Conservation (phyloP, 2,113 vertebrate genomes). For the Solenodon paradoxus region DNA sequence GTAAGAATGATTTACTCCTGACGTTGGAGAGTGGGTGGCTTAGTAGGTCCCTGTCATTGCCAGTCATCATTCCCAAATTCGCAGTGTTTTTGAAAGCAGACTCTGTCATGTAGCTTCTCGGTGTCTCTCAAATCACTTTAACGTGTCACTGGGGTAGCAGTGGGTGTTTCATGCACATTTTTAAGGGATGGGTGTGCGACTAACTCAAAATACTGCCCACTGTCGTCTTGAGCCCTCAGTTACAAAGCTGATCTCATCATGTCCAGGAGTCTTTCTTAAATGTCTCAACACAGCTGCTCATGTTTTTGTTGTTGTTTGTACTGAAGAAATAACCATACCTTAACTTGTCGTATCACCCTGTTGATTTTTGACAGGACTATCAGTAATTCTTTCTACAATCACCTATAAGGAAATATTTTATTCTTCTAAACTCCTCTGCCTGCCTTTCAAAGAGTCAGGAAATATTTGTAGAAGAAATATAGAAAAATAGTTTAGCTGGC, state of each 20-base stretch:
- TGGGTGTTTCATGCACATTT: not conserved
- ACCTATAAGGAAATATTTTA: not conserved
- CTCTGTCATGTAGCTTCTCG: not conserved
- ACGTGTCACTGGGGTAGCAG: too few species aligned
- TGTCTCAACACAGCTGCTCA: not conserved
- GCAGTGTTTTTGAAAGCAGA: not conserved
- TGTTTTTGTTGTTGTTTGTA: too few species aligned
- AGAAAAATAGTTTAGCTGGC: not conserved
- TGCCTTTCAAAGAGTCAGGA: not conserved
- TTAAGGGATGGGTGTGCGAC: not conserved
- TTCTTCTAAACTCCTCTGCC: not conserved
- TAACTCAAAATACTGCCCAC: not conserved
- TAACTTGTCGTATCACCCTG: not conserved
- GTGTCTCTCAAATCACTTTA: not conserved
- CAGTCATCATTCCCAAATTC: not conserved
- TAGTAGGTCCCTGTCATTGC: not conserved
- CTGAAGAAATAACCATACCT: not conserved
- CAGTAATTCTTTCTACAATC: not conserved
- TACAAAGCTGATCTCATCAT: not conserved
- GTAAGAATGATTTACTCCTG: not conserved
- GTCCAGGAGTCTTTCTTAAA: not conserved
- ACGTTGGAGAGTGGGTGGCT: not conserved
- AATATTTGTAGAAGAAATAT: not conserved
- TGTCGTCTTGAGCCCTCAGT: not conserved
- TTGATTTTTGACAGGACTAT: slow-evolving; percentile 1